phyloP scores from a whole-genome alignment of 2,113 vertebrate genomes.

The Ophthalmolycus amberensis region DNA sequence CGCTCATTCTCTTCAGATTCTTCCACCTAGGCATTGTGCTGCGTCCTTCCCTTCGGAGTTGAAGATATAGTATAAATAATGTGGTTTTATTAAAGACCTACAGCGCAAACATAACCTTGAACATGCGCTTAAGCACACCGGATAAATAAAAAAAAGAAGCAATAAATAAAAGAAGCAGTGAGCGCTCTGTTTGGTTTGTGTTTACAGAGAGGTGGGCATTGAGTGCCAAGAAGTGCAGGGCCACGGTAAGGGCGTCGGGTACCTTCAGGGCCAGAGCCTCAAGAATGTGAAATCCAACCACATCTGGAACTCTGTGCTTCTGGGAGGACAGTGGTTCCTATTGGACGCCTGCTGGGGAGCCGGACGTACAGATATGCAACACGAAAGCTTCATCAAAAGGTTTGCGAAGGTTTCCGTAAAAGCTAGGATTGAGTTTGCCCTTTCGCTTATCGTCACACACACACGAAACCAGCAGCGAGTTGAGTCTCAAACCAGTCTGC shows the following conservation, averaged over 20 bases:
- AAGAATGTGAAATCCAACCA: slow-evolving; percentile 84
- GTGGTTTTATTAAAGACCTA: neutral
- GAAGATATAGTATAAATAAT: neutral
- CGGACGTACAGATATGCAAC: slow-evolving; percentile 82
- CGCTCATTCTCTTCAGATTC: neutral
- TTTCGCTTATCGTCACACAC: neutral
- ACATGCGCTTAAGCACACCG: no score
- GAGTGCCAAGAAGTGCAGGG: slow-evolving; percentile 81
- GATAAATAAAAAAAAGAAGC: no score
- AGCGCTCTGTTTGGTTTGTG: slow-evolving; percentile 32
- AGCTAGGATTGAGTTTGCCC: neutral
- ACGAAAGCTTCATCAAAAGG: slow-evolving; percentile 84
- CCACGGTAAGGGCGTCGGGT: slow-evolving; percentile 82
- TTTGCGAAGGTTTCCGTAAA: slow-evolving; percentile 36
- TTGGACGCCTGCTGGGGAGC: slow-evolving; percentile 88
- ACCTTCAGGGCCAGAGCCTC: slow-evolving; percentile 70
- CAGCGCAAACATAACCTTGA: neutral
- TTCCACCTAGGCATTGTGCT: neutral
- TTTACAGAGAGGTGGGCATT: slow-evolving; percentile 79
- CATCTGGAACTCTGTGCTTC: slow-evolving; percentile 84
- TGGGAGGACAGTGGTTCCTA: slow-evolving; percentile 84
- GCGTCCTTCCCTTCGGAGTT: neutral
- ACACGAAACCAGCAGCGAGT: slow-evolving; percentile 8
- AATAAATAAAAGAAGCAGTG: neutral
- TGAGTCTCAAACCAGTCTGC: slow-evolving; percentile 34